Evolutionary conservation across 37 sponge, comb jelly and placozoan genomes (phyloP), one percentile per base, ranked within the genome.

Genomic region (Chondrilla cf. caribensis): DNA sequence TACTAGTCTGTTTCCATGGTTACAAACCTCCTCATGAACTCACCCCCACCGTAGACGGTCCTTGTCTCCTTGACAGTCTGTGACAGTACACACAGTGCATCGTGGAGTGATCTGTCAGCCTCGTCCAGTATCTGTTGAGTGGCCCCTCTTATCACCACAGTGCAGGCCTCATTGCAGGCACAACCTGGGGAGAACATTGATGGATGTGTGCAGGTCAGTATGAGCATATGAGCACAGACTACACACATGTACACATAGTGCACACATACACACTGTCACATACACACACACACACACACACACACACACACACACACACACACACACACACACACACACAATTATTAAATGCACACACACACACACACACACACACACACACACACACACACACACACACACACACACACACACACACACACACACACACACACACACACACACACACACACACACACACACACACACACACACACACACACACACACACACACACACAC

Each of bases 71-170:
- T 95, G 38, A 95, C 92, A 21, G 95, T 97, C 82, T 95, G 98
- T 7, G 87, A 82, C 51, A 97, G 86, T 22, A 98, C 99, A 84
- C 99, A 98, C 19, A 98, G 88, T 35, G 98, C 98, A 77, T 97
- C 98, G 55, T 97, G 98, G 18, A 97, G 88, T 24, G 98, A 97
- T 0, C 98, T 82, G 47, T 97, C 95, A 2, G 95, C 84, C 82
- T 97, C 98, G 76, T 97, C 98, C 58, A 97, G 85, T 58, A 97
- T 97, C 90, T 95, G 96, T 78, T 97, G 89, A 6, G 98, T 97
- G 33, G 98, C 98, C 36, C 98, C 98, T 31, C 98, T 81, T 31
- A 97, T 68, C 33, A 97, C 95, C 32, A n/a, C n/a, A n/a, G n/a
- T n/a, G n/a, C n/a, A n/a, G n/a, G n/a, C n/a, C n/a, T n/a, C n/a